phyloP scores from a whole-genome alignment of 2,888 invertebrate species.

The Ariolimax columbianus region DNA sequence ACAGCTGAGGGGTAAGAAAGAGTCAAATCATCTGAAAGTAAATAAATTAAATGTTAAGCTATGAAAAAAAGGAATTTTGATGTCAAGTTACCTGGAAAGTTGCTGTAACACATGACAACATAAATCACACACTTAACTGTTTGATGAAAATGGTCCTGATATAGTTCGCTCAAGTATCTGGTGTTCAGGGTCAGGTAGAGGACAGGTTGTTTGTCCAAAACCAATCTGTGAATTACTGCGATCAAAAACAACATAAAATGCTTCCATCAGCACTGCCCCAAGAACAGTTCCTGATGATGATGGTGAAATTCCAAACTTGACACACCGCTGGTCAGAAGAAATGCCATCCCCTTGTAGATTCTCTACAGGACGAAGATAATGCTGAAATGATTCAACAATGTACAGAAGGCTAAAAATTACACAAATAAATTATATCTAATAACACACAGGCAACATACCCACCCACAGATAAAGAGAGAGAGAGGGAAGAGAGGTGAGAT shows the following conservation, averaged over 20 bases:
- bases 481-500: no score
- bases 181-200: constrained; percentile 53
- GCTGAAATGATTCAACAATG: constrained; percentile 63
- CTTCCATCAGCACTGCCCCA: constrained; percentile 79
- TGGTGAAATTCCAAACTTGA: constrained; percentile 75
- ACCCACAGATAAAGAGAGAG: no score
- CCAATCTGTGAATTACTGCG: constrained; percentile 74
- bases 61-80: no score
- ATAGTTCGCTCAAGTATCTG: constrained; percentile 54
- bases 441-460: no score
- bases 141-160: constrained; percentile 57
- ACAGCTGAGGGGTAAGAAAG: no score
- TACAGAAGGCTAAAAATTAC: no score
- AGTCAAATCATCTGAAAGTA: no score
- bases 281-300: constrained; percentile 76
- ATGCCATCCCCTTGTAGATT: constrained; percentile 52
- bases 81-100: no score
- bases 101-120: neutral
- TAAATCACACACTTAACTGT: constrained; percentile 42
- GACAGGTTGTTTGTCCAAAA: constrained; percentile 76
- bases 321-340: constrained; percentile 62
- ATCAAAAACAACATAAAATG: constrained; percentile 79
- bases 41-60: no score
- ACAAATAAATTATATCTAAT: no score
- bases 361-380: constrained; percentile 75